Evolutionary conservation across 2,888 invertebrate genomes (phyloP).

Genomic region (Parochlus steinenii): DNA sequence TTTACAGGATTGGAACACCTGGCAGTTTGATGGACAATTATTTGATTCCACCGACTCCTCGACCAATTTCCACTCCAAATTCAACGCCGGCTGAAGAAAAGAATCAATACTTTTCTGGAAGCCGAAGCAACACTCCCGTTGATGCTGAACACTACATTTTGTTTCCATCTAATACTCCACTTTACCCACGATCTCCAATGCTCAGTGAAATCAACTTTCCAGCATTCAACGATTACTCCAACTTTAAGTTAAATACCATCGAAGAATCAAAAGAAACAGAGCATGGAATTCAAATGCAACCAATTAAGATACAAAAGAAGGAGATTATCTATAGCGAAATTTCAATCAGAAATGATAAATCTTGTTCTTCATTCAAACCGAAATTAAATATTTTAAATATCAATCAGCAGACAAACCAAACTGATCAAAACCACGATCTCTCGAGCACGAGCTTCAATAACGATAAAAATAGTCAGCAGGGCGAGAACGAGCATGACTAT

Average conservation of each 20-base stretch:
- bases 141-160: slow-evolving; percentile 26
- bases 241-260: slow-evolving; percentile 25
- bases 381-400: slow-evolving; percentile 3
- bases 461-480: too few species aligned
- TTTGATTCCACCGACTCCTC: slow-evolving; percentile 44
- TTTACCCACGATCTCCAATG: slow-evolving; percentile 15
- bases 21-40: slow-evolving; percentile 38
- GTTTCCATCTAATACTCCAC: slow-evolving; percentile 30
- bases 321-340: slow-evolving; percentile 23
- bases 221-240: slow-evolving; percentile 14
- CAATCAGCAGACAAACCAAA: too few species aligned
- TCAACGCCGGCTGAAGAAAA: slow-evolving; percentile 26
- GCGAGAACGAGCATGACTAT: too few species aligned
- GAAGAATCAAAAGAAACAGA: slow-evolving; percentile 26
- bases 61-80: slow-evolving; percentile 29
- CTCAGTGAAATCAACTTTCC: slow-evolving; percentile 16
- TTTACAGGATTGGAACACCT: slow-evolving; percentile 24
- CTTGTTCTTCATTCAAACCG: slow-evolving; percentile 8
- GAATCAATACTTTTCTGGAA: slow-evolving; percentile 1
- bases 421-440: too few species aligned
- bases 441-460: too few species aligned
- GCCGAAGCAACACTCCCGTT: not conserved
- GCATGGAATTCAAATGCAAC: slow-evolving; percentile 22
- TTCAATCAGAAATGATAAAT: not conserved
- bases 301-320: slow-evolving; percentile 24